A percentile compares a stretch with the other conserved stretches of the same genome.
Evolutionary conservation across 2,797 vertebrate genomes (phyloP).

Genomic region (Galaxias olidus): DNA sequence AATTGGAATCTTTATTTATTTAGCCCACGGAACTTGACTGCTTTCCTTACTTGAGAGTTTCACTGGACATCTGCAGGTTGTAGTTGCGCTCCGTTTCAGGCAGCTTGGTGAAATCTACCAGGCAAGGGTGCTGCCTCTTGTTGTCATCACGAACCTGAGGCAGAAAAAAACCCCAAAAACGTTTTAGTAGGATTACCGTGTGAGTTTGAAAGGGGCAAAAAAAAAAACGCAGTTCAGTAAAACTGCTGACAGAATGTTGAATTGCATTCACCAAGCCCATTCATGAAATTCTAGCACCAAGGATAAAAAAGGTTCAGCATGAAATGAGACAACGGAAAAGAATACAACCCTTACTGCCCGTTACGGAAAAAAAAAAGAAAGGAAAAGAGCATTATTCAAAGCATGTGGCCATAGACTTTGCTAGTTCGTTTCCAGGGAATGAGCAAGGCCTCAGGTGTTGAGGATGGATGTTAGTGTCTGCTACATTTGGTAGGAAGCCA

Average conservation of each 20-base stretch:
- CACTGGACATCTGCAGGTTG: constrained; percentile 98
- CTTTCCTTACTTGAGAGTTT: constrained; percentile 92
- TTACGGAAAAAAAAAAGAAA: neutral
- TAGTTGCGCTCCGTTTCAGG: constrained; percentile 99
- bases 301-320: neutral
- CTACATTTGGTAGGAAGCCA: constrained; percentile 8
- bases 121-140: constrained; percentile 97
- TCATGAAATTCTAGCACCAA: neutral
- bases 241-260: neutral
- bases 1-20: constrained; percentile 34
- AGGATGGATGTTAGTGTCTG: constrained; percentile 25
- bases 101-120: constrained; percentile 95
- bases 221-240: neutral
- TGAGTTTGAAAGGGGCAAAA: neutral
- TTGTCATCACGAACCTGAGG: constrained; percentile 95
- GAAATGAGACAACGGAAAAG: neutral
- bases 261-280: neutral
- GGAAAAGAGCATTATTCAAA: neutral
- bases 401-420: neutral
- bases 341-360: neutral
- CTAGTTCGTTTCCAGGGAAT: neutral
- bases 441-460: constrained; percentile 13
- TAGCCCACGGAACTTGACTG: no score
- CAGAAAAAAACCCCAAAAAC: constrained; percentile 18
- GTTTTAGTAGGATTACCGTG: neutral